Conservation (phyloP, 2,888 invertebrate species). For the Drosophila greeni region DNA sequence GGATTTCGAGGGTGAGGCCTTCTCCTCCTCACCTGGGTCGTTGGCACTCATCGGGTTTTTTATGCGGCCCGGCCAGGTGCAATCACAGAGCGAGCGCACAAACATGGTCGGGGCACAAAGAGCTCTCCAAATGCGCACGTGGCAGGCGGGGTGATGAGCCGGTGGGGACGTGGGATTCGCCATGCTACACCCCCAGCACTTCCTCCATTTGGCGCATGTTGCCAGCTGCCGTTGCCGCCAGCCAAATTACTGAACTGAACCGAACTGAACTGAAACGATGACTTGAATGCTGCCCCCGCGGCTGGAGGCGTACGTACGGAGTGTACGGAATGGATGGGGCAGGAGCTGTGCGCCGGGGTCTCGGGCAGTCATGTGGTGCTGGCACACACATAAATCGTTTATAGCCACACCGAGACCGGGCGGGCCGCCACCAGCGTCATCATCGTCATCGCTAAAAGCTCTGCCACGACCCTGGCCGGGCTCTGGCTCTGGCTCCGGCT, state of each 20-base stretch:
- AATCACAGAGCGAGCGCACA: conserved; percentile 58
- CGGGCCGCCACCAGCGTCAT: conserved; percentile 45
- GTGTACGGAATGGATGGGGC: conserved; percentile 18
- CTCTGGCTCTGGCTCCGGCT: conserved; percentile 10
- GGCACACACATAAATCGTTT: conserved; percentile 71
- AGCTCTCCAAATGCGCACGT: conserved; percentile 28
- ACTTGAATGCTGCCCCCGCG: conserved; percentile 63
- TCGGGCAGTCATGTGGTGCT: conserved; percentile 55
- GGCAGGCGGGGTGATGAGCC: conserved; percentile 13
- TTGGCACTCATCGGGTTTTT: conserved; percentile 27
- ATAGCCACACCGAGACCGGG: conserved; percentile 62
- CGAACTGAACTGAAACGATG: conserved; percentile 74
- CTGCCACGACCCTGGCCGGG: conserved; percentile 44
- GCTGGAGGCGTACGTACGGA: conserved; percentile 21
- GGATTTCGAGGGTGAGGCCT: conserved; percentile 1
- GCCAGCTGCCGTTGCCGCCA: conserved; percentile 68
- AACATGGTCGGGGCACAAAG: conserved; percentile 39
- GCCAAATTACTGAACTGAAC: conserved; percentile 75
- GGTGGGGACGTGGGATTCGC: conserved; percentile 5
- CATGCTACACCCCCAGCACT: background rate
- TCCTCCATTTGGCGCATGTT: conserved; percentile 44
- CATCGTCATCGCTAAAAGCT: conserved; percentile 49
- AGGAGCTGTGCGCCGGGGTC: conserved; percentile 12
- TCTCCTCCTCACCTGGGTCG: conserved; percentile 27
- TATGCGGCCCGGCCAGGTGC: conserved; percentile 53